These are phyloP conservation scores for Parnassius apollo DNA, from an alignment of 2,888 invertebrate species.

Conservation along the genomic window DNA sequence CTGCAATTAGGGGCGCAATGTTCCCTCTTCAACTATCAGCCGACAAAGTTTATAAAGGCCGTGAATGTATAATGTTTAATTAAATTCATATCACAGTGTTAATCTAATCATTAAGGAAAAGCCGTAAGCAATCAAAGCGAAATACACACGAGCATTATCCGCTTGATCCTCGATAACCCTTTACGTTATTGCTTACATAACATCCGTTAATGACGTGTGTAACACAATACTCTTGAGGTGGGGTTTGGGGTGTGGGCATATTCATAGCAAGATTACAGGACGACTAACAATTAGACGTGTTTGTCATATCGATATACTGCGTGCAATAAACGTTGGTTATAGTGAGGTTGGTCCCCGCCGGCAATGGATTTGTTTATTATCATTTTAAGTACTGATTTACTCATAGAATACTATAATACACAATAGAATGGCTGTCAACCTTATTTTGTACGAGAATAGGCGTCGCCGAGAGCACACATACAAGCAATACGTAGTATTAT, in stretches of 20 bases:
- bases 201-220: slow-evolving; percentile 41
- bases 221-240: slow-evolving; percentile 39
- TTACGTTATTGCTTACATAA: slow-evolving; percentile 29
- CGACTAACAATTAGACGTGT: slow-evolving; percentile 20
- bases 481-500: too few relatives aligned
- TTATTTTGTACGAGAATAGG: too few relatives aligned
- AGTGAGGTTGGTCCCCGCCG: too few relatives aligned
- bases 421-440: too few relatives aligned
- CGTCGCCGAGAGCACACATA: too few relatives aligned
- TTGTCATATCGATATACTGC: not conserved
- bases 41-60: not conserved
- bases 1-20: not conserved
- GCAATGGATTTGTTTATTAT: too few relatives aligned
- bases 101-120: slow-evolving; percentile 6
- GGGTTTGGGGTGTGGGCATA: not conserved
- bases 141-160: slow-evolving; percentile 19
- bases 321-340: too few relatives aligned
- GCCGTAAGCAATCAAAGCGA: slow-evolving; percentile 15
- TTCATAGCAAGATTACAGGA: slow-evolving; percentile 8
- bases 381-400: too few relatives aligned
- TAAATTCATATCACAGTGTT: slow-evolving; percentile 1
- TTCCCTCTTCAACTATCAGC: not conserved
- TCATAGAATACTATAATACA: too few relatives aligned
- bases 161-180: slow-evolving; percentile 34
- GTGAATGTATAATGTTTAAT: not conserved